These are phyloP conservation scores for Amphilophus citrinellus DNA, from an alignment of 2,113 vertebrate species.

Conservation along the genomic window DNA sequence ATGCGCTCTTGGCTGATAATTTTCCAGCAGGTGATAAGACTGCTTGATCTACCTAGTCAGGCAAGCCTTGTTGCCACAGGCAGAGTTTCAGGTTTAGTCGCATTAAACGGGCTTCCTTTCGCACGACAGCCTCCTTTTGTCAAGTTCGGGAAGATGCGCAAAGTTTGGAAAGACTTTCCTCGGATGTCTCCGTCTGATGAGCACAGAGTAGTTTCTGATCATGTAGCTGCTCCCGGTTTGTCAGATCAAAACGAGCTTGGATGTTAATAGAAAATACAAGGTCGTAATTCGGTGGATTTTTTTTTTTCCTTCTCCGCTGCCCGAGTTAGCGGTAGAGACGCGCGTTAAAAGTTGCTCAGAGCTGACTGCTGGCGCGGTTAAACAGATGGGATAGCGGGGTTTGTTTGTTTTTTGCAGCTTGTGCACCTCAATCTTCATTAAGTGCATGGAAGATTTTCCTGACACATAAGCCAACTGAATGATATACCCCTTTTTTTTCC, in stretches of 20 bases:
- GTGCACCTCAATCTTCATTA: slow-evolving; percentile 1
- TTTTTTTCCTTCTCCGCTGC: neutral
- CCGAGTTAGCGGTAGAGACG: slow-evolving; percentile 30
- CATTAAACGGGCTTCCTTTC: slow-evolving; percentile 11
- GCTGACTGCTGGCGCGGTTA: slow-evolving; percentile 30
- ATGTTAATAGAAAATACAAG: slow-evolving; percentile 38
- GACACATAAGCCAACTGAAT: slow-evolving; percentile 21
- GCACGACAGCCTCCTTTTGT: slow-evolving; percentile 9
- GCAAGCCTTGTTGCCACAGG: neutral
- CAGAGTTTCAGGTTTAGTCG: neutral
- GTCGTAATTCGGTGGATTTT: slow-evolving; percentile 39
- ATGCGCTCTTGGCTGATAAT: slow-evolving; percentile 46
- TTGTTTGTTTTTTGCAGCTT: slow-evolving; percentile 15
- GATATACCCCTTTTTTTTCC: neutral
- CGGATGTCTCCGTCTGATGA: slow-evolving; percentile 33
- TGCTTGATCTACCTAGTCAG: slow-evolving; percentile 17
- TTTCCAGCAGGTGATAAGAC: slow-evolving; percentile 55
- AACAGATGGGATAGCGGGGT: slow-evolving; percentile 55
- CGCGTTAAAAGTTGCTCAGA: slow-evolving; percentile 59
- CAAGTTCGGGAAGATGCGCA: slow-evolving; percentile 66
- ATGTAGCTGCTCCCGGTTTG: neutral
- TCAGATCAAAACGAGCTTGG: slow-evolving; percentile 25
- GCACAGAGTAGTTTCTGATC: slow-evolving; percentile 29
- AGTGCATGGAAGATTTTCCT: slow-evolving; percentile 46
- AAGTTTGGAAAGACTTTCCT: slow-evolving; percentile 69